Conservation (phyloP, 35 echinoderm and acorn worm species). For the Apostichopus californicus region DNA sequence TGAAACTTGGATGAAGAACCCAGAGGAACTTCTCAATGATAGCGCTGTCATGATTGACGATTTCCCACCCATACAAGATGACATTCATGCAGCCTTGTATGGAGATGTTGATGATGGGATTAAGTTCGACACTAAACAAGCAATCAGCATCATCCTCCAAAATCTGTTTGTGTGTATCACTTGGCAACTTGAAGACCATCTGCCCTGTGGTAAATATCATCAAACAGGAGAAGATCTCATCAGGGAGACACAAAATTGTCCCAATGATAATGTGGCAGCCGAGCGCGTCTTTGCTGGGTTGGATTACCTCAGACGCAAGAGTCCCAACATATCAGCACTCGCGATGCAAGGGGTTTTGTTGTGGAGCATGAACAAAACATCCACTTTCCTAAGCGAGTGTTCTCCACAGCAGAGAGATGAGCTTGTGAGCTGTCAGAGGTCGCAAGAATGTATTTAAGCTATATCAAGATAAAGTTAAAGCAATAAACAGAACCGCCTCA, state of each 20-base stretch:
- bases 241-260: constrained; percentile 53
- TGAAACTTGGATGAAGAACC: constrained; percentile 47
- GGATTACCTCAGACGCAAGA: constrained; percentile 61
- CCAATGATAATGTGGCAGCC: constrained; percentile 65
- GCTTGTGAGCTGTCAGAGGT: too few species aligned
- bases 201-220: constrained; percentile 62
- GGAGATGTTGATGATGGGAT: constrained; percentile 49
- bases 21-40: constrained; percentile 51
- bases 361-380: neutral
- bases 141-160: constrained; percentile 63
- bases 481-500: too few species aligned
- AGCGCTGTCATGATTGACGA: constrained; percentile 60
- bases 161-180: constrained; percentile 69
- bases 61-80: constrained; percentile 50
- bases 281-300: constrained; percentile 76
- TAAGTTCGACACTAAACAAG: constrained; percentile 65
- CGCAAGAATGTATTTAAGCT: too few species aligned
- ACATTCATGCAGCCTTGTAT: constrained; percentile 58
- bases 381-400: too few species aligned
- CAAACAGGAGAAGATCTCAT: constrained; percentile 25
- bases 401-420: too few species aligned
- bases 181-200: constrained; percentile 34
- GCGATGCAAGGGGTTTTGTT: constrained; percentile 66
- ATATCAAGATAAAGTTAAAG: too few species aligned
- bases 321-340: constrained; percentile 62